Evolutionary conservation across 1,140 invertebrate species (phyloP).

Genomic region (Protaetia brevitarsis): DNA sequence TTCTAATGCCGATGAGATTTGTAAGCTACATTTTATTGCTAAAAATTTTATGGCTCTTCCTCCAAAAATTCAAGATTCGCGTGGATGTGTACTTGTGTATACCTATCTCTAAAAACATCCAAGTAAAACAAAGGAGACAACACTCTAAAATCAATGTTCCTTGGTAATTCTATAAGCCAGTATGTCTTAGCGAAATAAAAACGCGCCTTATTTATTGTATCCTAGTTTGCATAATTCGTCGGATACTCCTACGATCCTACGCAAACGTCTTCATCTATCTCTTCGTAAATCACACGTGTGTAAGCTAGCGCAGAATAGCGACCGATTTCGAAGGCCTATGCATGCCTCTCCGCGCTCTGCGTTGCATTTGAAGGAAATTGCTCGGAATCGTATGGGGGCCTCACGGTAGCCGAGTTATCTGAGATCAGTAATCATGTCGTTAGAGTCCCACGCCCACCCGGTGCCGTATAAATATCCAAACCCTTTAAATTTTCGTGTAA

Average conservation of each 20-base stretch:
- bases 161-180: no score
- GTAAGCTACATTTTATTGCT: no score
- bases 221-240: conserved; percentile 2
- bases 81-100: no score
- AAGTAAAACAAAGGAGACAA: no score
- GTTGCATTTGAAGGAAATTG: not conserved
- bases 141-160: no score
- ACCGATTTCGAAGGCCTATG: not conserved
- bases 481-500: conserved; percentile 22
- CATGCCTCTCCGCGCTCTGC: not conserved
- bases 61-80: no score
- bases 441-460: conserved; percentile 16
- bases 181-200: not conserved
- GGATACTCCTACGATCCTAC: not conserved
- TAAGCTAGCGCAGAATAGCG: conserved; percentile 1
- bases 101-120: no score
- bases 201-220: not conserved
- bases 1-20: no score
- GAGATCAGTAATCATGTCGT: conserved; percentile 18
- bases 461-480: conserved; percentile 18
- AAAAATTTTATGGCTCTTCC: no score
- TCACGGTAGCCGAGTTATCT: conserved; percentile 20
- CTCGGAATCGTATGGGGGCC: not conserved
- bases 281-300: not conserved
- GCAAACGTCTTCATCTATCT: conserved; percentile 9